Percentiles rank a stretch among this genome's conserved stretches.
Conservation (phyloP, 2,797 vertebrate genomes). For the Leucoraja ocellata region DNA sequence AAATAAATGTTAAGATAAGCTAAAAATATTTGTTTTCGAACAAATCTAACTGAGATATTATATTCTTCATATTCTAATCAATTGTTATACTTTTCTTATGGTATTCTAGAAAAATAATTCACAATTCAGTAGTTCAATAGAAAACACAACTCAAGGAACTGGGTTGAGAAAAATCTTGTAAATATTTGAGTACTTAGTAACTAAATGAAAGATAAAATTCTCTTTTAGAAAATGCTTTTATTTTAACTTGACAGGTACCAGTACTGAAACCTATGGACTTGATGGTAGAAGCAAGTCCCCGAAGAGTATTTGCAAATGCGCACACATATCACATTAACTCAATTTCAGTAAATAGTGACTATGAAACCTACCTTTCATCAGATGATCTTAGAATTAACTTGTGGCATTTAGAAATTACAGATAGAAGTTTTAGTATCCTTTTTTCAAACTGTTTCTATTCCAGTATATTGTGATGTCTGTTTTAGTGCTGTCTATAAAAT, state of each 20-base stretch:
- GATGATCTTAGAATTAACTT: slow-evolving; percentile 98
- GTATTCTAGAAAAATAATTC: background rate
- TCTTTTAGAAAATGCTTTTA: slow-evolving; percentile 32
- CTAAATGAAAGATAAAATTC: background rate
- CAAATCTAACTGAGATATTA: background rate
- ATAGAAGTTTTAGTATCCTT: slow-evolving; percentile 99
- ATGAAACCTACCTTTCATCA: slow-evolving; percentile 79
- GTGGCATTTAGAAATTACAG: slow-evolving; percentile 98
- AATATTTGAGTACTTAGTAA: background rate
- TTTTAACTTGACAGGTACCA: slow-evolving; percentile 69
- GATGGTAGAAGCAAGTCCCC: slow-evolving; percentile 95
- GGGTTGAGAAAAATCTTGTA: background rate
- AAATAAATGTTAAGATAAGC: background rate
- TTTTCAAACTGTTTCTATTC: slow-evolving; percentile 39
- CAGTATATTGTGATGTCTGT: background rate
- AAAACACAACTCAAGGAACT: background rate
- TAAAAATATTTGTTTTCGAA: background rate
- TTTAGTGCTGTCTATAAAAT: background rate
- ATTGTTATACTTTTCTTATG: background rate
- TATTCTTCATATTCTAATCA: background rate
- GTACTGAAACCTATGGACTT: slow-evolving; percentile 95
- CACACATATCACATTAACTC: slow-evolving; percentile 98
- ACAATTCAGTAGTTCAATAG: background rate
- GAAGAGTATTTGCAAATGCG: slow-evolving; percentile 91
- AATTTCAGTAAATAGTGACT: slow-evolving; percentile 88